Evolutionary conservation across 1,140 invertebrate genomes (phyloP).

Genomic region (Zophobas morio): DNA sequence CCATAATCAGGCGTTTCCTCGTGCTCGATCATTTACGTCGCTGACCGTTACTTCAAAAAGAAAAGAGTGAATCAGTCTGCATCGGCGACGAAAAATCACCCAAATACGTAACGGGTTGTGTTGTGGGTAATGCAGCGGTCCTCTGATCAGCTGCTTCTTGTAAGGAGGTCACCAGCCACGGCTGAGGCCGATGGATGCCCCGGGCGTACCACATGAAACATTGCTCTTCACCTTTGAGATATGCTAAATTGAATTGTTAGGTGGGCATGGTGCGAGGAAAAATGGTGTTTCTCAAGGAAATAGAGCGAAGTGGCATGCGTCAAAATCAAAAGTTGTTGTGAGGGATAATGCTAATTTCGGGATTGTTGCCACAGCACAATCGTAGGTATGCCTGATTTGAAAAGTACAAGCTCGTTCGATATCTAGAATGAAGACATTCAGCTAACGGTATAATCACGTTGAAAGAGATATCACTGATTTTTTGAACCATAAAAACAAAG

Average conservation of each 20-base stretch:
- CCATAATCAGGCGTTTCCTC: conserved; percentile 14
- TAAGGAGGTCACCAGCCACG: conserved; percentile 37
- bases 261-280: background rate
- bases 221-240: conserved; percentile 10
- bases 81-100: conserved; percentile 29
- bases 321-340: too few species aligned
- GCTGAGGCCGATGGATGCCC: conserved; percentile 10
- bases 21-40: background rate
- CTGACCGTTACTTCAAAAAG: conserved; percentile 25
- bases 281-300: background rate
- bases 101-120: conserved; percentile 38
- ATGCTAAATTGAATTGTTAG: conserved; percentile 3
- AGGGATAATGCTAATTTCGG: too few species aligned
- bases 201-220: background rate
- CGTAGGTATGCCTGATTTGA: too few species aligned
- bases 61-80: conserved; percentile 31
- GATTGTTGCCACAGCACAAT: too few species aligned
- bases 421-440: too few species aligned
- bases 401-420: too few species aligned
- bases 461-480: too few species aligned
- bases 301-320: background rate
- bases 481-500: too few species aligned
- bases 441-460: too few species aligned
- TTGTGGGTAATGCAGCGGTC: conserved; percentile 24
- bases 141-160: conserved; percentile 29